Conservation (phyloP, 2,113 vertebrate species). For the Bubalus kerabau region DNA sequence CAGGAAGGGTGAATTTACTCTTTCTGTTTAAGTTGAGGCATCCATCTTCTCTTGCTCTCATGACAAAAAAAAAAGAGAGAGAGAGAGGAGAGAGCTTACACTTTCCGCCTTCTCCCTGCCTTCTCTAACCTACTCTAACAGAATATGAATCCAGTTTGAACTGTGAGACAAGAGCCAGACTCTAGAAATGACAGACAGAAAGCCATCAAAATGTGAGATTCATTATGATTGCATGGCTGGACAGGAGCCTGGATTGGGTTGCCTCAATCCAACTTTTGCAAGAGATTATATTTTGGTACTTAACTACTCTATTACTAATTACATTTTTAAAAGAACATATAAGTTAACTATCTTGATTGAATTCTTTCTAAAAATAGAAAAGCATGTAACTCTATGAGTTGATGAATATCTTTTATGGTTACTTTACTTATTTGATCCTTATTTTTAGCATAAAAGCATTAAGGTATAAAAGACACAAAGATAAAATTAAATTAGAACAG, state of each 20-base stretch:
- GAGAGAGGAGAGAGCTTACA: background rate
- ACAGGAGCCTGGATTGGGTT: too few relatives aligned
- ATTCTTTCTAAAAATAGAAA: slow-evolving; percentile 19
- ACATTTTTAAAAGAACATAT: background rate
- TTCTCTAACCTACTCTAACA: background rate
- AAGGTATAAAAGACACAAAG: slow-evolving; percentile 26
- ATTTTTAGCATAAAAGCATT: slow-evolving; percentile 33
- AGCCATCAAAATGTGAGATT: background rate
- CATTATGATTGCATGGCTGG: too few relatives aligned
- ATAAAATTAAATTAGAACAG: slow-evolving; percentile 44
- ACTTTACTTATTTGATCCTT: slow-evolving; percentile 29
- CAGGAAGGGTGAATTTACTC: background rate
- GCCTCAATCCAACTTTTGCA: background rate
- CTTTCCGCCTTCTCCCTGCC: background rate
- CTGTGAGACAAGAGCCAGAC: background rate
- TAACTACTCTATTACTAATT: background rate
- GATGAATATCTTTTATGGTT: background rate
- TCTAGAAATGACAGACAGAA: background rate
- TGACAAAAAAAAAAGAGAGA: background rate
- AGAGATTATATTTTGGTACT: background rate
- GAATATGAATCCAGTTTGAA: background rate
- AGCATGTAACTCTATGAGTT: background rate
- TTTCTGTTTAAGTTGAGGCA: background rate
- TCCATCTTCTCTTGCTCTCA: background rate
- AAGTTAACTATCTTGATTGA: background rate